Evolutionary conservation across 2,888 invertebrate genomes (phyloP).

Genomic region (Rugalucina vietnamica): DNA sequence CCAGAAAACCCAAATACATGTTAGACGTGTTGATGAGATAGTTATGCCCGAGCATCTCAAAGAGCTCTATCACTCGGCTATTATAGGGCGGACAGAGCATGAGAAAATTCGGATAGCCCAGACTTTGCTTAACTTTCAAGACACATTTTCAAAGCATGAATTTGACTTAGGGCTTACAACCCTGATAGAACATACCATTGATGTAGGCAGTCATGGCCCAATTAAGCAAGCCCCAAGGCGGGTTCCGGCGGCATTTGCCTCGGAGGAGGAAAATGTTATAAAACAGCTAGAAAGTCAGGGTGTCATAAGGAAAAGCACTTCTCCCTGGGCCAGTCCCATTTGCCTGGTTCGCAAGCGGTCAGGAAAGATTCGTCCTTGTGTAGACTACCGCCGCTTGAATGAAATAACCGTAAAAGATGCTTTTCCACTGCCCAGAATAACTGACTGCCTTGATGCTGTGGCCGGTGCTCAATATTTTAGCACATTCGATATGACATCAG

Average conservation of each 20-base stretch:
- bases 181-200: conserved; percentile 25
- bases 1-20: too few species aligned
- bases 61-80: too few species aligned
- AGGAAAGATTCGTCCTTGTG: conserved; percentile 15
- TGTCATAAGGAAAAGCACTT: conserved; percentile 34
- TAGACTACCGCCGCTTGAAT: conserved; percentile 32
- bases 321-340: conserved; percentile 35
- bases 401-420: too few species aligned
- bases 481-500: conserved; percentile 39
- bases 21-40: too few species aligned
- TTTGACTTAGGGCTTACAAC: conserved; percentile 28
- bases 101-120: too few species aligned
- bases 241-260: too few species aligned
- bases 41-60: too few species aligned
- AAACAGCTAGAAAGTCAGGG: conserved; percentile 25
- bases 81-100: too few species aligned
- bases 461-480: conserved; percentile 25
- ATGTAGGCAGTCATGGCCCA: conserved; percentile 15
- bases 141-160: too few species aligned
- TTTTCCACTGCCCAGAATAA: too few species aligned
- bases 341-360: conserved; percentile 20
- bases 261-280: conserved; percentile 23
- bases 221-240: too few species aligned
- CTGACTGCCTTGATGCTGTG: conserved; percentile 40
- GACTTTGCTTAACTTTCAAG: too few species aligned